These are phyloP conservation scores for Agelaius tricolor DNA, from an alignment of 2,113 vertebrate species.

Conservation along the genomic window DNA sequence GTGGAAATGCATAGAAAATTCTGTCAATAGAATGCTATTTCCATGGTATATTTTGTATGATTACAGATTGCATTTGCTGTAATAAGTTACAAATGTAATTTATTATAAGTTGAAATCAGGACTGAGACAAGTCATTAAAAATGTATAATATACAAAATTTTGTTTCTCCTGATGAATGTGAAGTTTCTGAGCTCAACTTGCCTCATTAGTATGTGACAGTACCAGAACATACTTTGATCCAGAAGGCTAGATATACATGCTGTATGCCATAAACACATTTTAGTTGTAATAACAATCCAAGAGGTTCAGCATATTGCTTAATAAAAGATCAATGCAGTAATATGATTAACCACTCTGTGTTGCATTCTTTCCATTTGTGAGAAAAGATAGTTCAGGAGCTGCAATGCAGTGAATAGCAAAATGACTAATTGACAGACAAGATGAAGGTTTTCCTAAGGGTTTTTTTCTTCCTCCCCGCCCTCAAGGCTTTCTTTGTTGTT, in stretches of 20 bases:
- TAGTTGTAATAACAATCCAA: conserved; percentile 41
- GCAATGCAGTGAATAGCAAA: conserved; percentile 23
- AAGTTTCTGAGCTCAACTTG: conserved; percentile 4
- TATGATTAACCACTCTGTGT: conserved; percentile 43
- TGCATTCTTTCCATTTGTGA: conserved; percentile 44
- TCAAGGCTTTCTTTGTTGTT: conserved; percentile 47
- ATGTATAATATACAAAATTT: conserved; percentile 28
- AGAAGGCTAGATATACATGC: conserved; percentile 7
- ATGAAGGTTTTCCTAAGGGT: conserved; percentile 24
- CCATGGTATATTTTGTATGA: conserved; percentile 2
- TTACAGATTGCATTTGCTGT: conserved; percentile 2
- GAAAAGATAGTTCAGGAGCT: conserved; percentile 19
- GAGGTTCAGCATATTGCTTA: conserved; percentile 52
- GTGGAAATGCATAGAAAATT: background rate
- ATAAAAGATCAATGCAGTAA: conserved; percentile 46
- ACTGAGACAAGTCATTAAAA: conserved; percentile 39
- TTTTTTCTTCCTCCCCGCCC: background rate
- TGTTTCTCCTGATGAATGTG: conserved; percentile 4
- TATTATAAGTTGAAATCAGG: conserved; percentile 28
- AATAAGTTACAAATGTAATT: conserved; percentile 42
- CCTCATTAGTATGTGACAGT: conserved; percentile 11
- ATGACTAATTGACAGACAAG: conserved; percentile 49
- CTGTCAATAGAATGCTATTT: conserved; percentile 35
- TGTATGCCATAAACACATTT: conserved; percentile 21
- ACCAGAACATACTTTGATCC: conserved; percentile 17